Evolutionary conservation across 1,140 invertebrate genomes (phyloP).

Genomic region (Lordiphosa mommai): DNA sequence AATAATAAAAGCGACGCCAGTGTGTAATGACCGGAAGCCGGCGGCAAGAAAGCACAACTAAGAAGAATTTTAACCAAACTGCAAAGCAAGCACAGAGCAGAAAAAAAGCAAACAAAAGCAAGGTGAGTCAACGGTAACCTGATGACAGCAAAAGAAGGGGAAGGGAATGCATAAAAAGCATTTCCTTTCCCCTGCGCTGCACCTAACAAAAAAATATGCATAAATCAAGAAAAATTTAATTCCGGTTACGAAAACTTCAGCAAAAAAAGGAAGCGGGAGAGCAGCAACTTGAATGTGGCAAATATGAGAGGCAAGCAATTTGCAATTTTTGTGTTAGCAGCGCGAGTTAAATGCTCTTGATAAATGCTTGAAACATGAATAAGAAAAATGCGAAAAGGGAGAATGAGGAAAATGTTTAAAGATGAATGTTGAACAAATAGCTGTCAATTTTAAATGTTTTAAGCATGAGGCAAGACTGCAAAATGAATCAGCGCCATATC

Average conservation of each 20-base stretch:
- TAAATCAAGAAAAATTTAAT: conserved; percentile 75
- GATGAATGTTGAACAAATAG: not conserved
- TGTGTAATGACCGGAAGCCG: conserved; percentile 68
- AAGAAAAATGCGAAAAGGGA: not conserved
- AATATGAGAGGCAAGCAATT: conserved; percentile 44
- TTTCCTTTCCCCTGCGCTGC: not conserved
- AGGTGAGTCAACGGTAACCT: conserved; percentile 53
- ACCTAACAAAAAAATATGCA: conserved; percentile 42
- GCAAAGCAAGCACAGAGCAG: conserved; percentile 22
- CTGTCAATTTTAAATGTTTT: conserved; percentile 6
- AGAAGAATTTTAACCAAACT: conserved; percentile 14
- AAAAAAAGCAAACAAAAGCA: conserved; percentile 51
- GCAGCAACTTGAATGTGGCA: conserved; percentile 19
- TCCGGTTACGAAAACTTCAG: conserved; percentile 2
- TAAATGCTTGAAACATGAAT: conserved; percentile 21
- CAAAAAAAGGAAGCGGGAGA: conserved; percentile 22
- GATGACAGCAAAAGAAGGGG: conserved; percentile 20
- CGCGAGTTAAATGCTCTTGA: conserved; percentile 33
- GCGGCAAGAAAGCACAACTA: conserved; percentile 23
- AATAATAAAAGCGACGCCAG: conserved; percentile 52
- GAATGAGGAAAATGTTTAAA: conserved; percentile 8
- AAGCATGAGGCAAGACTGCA: no score
- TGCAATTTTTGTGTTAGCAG: conserved; percentile 36
- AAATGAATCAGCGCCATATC: no score
- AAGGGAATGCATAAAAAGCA: conserved; percentile 35